Percentiles rank a stretch among this genome's conserved stretches.
Conservation (phyloP, 2,888 invertebrate species). For the Aplocera efformata region DNA sequence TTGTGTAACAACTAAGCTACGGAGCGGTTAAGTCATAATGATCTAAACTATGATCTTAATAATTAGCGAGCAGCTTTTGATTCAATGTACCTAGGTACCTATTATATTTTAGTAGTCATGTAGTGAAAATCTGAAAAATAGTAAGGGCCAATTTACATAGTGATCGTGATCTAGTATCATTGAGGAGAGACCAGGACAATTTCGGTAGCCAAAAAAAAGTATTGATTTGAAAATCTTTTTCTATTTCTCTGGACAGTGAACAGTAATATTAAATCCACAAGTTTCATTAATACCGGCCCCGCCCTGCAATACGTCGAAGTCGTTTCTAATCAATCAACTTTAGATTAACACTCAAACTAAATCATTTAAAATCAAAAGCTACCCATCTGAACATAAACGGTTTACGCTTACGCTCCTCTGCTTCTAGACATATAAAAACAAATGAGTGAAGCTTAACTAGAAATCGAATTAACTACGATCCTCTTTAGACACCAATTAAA, state of each 20-base stretch:
- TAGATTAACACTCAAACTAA: constrained; percentile 62
- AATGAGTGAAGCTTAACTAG: constrained; percentile 61
- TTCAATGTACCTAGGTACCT: no score
- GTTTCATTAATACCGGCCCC: constrained; percentile 46
- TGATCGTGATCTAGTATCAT: no score
- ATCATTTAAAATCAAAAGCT: no score
- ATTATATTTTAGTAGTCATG: no score
- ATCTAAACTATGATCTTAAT: no score
- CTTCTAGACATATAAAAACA: constrained; percentile 60
- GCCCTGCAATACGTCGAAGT: constrained; percentile 55
- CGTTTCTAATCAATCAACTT: constrained; percentile 73
- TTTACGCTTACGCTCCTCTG: constrained; percentile 6
- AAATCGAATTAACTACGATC: constrained; percentile 75
- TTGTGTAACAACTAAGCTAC: no score
- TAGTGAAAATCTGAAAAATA: no score
- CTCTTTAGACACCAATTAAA: constrained; percentile 79
- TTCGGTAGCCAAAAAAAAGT: constrained; percentile 1
- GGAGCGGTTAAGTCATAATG: no score
- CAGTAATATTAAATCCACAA: constrained; percentile 45
- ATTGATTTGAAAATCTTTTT: not conserved
- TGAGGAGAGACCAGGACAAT: no score
- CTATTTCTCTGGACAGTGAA: constrained; percentile 3
- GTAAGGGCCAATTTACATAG: no score
- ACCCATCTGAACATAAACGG: no score
- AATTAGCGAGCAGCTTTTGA: no score